phyloP scores from a whole-genome alignment of 2,888 invertebrate genomes.

The Caenorhabditis becei region DNA sequence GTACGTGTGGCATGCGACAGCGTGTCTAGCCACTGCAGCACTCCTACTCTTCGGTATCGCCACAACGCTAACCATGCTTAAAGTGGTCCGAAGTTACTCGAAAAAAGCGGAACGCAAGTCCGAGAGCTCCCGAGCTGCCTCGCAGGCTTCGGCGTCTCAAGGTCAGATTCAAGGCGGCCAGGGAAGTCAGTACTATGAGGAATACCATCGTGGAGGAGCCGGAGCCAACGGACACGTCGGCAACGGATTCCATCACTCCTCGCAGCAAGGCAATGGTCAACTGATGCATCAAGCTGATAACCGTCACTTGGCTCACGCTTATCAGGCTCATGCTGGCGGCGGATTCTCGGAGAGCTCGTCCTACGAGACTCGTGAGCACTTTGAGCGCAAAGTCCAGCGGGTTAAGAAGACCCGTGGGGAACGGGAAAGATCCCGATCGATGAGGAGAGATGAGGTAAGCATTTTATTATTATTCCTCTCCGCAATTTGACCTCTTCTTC shows the following conservation, averaged over 20 bases:
- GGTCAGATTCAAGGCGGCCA: constrained; percentile 31
- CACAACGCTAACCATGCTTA: constrained; percentile 82
- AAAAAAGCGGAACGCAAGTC: constrained; percentile 80
- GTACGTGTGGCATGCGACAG: constrained; percentile 73
- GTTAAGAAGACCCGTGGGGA: constrained; percentile 79
- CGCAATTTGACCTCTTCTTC: constrained; percentile 7
- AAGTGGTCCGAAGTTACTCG: constrained; percentile 87
- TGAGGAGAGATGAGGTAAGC: constrained; percentile 70
- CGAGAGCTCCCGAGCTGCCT: constrained; percentile 69
- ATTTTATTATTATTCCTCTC: too few relatives aligned
- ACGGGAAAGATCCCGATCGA: constrained; percentile 71
- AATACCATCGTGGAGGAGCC: constrained; percentile 80
- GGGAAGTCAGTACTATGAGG: constrained; percentile 58
- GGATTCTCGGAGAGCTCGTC: constrained; percentile 80
- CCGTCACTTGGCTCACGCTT: constrained; percentile 64
- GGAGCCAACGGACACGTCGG: constrained; percentile 78
- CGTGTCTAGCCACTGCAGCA: constrained; percentile 70
- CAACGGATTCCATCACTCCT: constrained; percentile 26
- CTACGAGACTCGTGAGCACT: constrained; percentile 81
- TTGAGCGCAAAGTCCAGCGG: constrained; percentile 80
- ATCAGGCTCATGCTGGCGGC: constrained; percentile 54
- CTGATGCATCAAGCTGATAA: constrained; percentile 85
- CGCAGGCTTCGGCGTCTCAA: constrained; percentile 16
- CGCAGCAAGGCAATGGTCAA: constrained; percentile 52
- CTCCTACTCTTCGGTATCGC: constrained; percentile 82